Evolutionary conservation across 2,113 vertebrate genomes (phyloP), one percentile per base, ranked within the genome.

Genomic region (Ancistrus triradiatus): DNA sequence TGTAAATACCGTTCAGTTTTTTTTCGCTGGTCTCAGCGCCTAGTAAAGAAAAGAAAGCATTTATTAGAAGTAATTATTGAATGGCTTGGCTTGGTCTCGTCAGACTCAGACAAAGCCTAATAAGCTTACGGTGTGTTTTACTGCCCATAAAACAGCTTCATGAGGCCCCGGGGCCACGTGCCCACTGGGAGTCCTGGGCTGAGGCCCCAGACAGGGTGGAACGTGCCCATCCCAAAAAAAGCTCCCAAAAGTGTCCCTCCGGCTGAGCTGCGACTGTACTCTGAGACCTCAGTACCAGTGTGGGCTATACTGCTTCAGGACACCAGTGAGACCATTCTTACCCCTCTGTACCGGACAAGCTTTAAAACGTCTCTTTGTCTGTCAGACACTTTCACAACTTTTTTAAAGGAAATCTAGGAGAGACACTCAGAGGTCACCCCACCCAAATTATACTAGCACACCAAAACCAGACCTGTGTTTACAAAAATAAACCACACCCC

Each of bases 51-150:
- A 76, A 66, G 46, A 69, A 66, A 73, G 69, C 27, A 46, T 76
- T 78, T 77, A 76, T 67, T 68, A 69, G 80, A 7, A 24, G 77
- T 79, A 85, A 77, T 74, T 75, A 63, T 60, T 67, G 70, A 78
- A 78, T 59, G 67, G 63, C 64, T 61, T 6, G 59, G 74, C 81
- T 78, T 73, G 74, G 81, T 73, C 47, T 31, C 60, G 72, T 59
- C 82, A 81, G 77, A 79, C 18, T 18, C 48, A 79, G 86, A 80
- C 83, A 83, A 68, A 81, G 74, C 51, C 51, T 64, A 75, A 77
- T 72, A 51, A 49, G 78, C 81, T 67, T 37, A 70, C 63, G 52
- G 43, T 52, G 1, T 1, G 57, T 66, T 80, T 86, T 78, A 76
- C 77, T 82, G 66, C 43, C 75, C 18, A 64, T 63, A 75, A 68